Base-by-base conservation (phyloP, 2,797 vertebrate species). In the Syndactyla subalaris region DNA sequence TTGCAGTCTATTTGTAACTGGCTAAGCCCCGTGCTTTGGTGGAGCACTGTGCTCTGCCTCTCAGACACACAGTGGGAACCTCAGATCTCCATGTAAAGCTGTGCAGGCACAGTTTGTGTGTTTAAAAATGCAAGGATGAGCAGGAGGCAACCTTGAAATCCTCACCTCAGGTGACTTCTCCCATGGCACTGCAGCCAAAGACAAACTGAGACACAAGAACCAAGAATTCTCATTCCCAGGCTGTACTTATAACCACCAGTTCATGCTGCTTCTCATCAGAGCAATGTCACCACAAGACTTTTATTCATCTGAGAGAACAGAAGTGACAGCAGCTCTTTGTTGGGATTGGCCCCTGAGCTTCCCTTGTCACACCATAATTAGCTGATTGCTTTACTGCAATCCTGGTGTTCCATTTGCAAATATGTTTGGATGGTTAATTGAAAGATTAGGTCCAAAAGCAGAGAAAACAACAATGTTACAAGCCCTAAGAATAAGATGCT, bases 271-370 rank as follows among this genome's bases (percentile, higher is more conserved):
- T 86, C 89, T 94, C 73, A 86, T 93, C 76, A 82, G 24, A 96
- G 91, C 65, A 74, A 66, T 30, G 52, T 89, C 89, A 90, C 71
- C 67, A 23, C 0, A 4, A 87, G 85, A 61, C 21, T 86, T 90
- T 57, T 65, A 81, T 54, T 63, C 85, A 74, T 23, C 52, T 39
- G 89, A 88, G 89, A 74, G 90, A 95, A 30, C 49, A 85, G 80
- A 93, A 93, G 77, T 85, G 96, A 96, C 93, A 95, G 92, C 90
- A 94, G 83, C 68, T 89, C 81, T 72, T 77, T 66, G 74, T 43
- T 93, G 88, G 46, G 74, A 65, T 27, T 80, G 89, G 77, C 83
- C 92, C 79, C 75, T 85, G 73, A 94, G 83, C 83, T 61, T 94
- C 46, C 85, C 91, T 79, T 89, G 79, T 88, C 92, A 94, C 91